Percentiles rank a stretch among this genome's conserved stretches.
phyloP scores from a whole-genome alignment of 2,113 vertebrate genomes.

The Hylia prasina region DNA sequence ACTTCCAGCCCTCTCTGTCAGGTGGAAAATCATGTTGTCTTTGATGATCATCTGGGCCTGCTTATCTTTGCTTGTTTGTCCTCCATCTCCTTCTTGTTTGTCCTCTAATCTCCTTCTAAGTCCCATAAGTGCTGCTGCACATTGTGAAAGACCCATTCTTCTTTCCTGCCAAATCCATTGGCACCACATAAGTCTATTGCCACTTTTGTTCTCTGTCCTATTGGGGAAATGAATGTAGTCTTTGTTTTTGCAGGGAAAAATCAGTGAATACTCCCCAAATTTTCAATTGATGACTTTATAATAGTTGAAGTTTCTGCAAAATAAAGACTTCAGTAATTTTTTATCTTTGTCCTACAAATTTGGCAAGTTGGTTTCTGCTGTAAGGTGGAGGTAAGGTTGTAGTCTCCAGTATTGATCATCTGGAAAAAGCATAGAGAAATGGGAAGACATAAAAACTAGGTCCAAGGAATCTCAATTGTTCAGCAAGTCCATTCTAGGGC shows the following conservation, averaged over 20 bases:
- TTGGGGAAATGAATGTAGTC: background rate
- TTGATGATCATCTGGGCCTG: background rate
- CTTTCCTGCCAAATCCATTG: background rate
- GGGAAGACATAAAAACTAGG: background rate
- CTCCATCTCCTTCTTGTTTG: fast-evolving
- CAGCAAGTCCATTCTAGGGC: background rate
- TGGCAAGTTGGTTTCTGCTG: background rate
- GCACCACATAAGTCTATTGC: background rate
- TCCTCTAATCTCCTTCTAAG: background rate
- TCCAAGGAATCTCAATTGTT: background rate
- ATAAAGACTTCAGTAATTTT: background rate
- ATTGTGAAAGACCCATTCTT: background rate
- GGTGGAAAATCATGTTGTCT: background rate
- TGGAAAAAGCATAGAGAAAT: background rate
- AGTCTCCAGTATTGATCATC: background rate
- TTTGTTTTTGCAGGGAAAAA: background rate
- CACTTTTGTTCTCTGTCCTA: background rate
- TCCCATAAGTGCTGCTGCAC: background rate
- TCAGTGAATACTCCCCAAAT: background rate
- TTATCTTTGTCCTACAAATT: background rate
- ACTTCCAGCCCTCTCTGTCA: background rate
- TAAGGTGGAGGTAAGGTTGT: background rate
- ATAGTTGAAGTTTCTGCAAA: background rate
- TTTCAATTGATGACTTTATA: background rate
- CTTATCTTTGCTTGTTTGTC: background rate